Evolutionary conservation across 2,797 vertebrate species (phyloP).

Genomic region (Gobionotothen gibberifrons): DNA sequence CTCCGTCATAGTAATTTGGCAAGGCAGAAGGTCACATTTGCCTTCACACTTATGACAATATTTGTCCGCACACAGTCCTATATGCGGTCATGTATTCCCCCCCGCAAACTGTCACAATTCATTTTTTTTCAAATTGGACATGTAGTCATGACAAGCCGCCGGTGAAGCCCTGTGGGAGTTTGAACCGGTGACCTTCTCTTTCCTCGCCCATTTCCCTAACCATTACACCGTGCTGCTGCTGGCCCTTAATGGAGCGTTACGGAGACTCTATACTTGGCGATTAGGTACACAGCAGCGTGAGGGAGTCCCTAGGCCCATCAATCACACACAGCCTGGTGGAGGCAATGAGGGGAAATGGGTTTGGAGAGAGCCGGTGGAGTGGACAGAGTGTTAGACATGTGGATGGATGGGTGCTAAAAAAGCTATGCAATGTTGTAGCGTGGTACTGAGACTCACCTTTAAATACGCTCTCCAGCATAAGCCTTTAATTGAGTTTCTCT

Average conservation of each 20-base stretch:
- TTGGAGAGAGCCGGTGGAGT: constrained; percentile 58
- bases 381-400: constrained; percentile 43
- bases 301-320: constrained; percentile 77
- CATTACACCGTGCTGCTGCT: constrained; percentile 69
- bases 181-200: constrained; percentile 78
- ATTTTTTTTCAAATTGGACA: constrained; percentile 55
- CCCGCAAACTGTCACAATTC: constrained; percentile 48
- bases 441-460: constrained; percentile 7
- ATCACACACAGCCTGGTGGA: constrained; percentile 70
- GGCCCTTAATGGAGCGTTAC: constrained; percentile 77
- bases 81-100: constrained; percentile 20
- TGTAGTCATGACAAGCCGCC: constrained; percentile 36
- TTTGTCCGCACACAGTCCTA: constrained; percentile 21
- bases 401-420: constrained; percentile 61
- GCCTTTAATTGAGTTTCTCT: constrained; percentile 55
- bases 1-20: background rate
- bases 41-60: constrained; percentile 12
- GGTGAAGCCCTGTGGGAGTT: constrained; percentile 59
- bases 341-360: constrained; percentile 70
- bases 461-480: constrained; percentile 28
- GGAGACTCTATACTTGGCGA: constrained; percentile 69
- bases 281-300: constrained; percentile 70
- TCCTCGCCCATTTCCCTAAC: constrained; percentile 79
- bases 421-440: constrained; percentile 9
- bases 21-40: constrained; percentile 38